Conservation (phyloP, 2,113 vertebrate species). For the Xiphorhynchus elegans region DNA sequence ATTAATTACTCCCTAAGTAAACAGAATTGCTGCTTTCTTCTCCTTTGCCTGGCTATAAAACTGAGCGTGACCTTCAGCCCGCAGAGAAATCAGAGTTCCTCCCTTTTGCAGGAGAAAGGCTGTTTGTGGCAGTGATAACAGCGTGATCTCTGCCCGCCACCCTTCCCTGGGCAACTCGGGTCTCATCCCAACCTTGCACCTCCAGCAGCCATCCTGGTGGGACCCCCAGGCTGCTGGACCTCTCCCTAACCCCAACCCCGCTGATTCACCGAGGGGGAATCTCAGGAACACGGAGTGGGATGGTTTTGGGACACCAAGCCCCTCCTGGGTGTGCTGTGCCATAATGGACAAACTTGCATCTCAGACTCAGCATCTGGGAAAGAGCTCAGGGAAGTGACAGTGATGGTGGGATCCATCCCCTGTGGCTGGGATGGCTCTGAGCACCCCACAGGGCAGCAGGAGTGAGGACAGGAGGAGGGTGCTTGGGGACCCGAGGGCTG, state of each 20-base stretch:
- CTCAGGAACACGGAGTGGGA: rapidly evolving
- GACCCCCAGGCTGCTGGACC: rapidly evolving
- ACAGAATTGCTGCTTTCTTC: slow-evolving; percentile 24
- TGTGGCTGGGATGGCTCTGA: not conserved
- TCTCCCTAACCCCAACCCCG: not conserved
- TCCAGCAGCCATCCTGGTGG: rapidly evolving
- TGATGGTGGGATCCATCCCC: rapidly evolving
- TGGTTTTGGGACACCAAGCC: not conserved
- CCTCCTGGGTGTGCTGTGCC: not conserved
- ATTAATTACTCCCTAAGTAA: not conserved
- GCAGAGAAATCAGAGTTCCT: not conserved
- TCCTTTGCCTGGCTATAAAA: not conserved
- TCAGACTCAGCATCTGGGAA: not conserved
- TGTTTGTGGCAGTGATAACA: not conserved
- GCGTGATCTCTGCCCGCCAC: not conserved
- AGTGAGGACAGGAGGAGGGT: not conserved
- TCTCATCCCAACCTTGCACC: not conserved
- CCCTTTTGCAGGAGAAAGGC: not conserved
- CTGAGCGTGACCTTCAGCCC: not conserved
- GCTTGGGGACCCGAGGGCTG: not conserved
- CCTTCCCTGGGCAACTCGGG: not conserved
- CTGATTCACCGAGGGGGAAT: not conserved
- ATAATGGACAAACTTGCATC: not conserved
- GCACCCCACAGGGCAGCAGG: not conserved
- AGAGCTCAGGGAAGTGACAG: not conserved